phyloP scores from a whole-genome alignment of 2,113 vertebrate genomes.

The Callorhinus ursinus region DNA sequence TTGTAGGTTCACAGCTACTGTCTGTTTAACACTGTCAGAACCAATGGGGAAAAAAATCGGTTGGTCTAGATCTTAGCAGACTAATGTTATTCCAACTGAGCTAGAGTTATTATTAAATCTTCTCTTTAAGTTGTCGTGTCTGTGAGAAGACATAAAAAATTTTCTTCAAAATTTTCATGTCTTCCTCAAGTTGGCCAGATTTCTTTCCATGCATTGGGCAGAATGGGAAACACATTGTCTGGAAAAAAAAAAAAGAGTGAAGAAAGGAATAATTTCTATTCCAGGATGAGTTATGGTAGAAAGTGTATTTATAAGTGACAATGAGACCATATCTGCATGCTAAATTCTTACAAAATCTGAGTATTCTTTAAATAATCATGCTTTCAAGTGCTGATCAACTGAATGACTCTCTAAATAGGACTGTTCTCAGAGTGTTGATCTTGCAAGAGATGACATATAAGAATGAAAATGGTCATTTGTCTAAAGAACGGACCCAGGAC shows the following conservation, averaged over 20 bases:
- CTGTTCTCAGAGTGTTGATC: background rate
- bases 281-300: background rate
- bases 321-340: background rate
- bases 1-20: background rate
- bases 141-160: background rate
- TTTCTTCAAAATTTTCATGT: background rate
- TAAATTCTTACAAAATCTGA: background rate
- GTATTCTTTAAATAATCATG: background rate
- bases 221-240: background rate
- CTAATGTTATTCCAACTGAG: background rate
- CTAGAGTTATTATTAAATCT: background rate
- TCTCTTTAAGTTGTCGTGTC: background rate
- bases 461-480: background rate
- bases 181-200: background rate
- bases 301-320: background rate
- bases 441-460: background rate
- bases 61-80: background rate
- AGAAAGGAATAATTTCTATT: constrained; percentile 19
- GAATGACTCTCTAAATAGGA: background rate
- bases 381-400: background rate
- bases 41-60: background rate
- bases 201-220: background rate
- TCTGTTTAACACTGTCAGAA: background rate
- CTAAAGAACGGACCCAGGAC: background rate
- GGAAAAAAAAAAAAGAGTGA: background rate